phyloP scores from a whole-genome alignment of 2,113 vertebrate species.

The Nannospalax galili region DNA sequence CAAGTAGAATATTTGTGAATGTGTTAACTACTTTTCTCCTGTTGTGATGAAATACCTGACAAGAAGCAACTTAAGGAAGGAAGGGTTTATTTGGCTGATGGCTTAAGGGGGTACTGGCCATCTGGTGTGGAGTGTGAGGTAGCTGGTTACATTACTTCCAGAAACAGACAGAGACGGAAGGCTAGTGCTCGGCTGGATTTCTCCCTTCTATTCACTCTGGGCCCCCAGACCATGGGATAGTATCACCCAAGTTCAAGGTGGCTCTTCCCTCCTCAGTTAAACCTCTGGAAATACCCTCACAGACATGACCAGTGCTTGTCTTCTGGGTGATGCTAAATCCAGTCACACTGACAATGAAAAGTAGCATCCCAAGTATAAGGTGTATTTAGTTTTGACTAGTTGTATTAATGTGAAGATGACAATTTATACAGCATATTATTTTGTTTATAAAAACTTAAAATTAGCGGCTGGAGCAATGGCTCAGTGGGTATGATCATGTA shows the following conservation, averaged over 20 bases:
- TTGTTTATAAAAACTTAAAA: not conserved
- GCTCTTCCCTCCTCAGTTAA: not conserved
- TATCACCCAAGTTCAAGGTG: not conserved
- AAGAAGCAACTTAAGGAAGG: too few species aligned
- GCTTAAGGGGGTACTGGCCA: not conserved
- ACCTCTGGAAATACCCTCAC: not conserved
- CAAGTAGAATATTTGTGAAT: not conserved
- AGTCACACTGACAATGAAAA: not conserved
- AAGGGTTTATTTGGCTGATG: not conserved
- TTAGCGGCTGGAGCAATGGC: too few species aligned
- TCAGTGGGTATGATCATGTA: too few species aligned
- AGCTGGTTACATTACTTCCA: not conserved
- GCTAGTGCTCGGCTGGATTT: too few species aligned
- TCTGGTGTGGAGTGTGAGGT: not conserved
- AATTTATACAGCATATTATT: not conserved
- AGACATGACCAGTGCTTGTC: not conserved
- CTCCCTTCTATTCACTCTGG: not conserved
- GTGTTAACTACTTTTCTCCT: too few species aligned
- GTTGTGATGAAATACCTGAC: not conserved
- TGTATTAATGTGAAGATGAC: not conserved
- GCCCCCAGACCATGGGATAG: not conserved
- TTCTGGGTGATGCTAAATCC: not conserved
- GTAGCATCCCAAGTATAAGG: not conserved
- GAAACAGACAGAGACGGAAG: not conserved
- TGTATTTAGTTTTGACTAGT: not conserved